Base-by-base conservation (phyloP, 2,113 vertebrate genomes). In the Tachysurus fulvidraco region DNA sequence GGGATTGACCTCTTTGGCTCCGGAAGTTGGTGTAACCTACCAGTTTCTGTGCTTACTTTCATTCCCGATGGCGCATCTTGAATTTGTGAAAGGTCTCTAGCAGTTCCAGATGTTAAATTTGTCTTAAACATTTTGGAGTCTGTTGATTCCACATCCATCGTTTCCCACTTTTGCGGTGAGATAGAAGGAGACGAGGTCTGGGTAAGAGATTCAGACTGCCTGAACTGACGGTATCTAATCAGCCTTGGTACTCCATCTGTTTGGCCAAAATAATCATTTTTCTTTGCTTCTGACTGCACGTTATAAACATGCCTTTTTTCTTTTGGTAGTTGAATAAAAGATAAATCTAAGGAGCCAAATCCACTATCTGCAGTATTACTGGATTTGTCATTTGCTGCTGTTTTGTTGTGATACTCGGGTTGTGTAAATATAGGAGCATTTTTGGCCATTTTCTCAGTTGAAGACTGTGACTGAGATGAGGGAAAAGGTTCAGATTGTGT, bases 161-260 rank as follows among this genome's bases (percentile, higher is more conserved):
- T 21, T 79, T 57, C 8, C 52, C 17, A 30, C 13, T 57, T 30
- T 30, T 30, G 52, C 1, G 28, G 11, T 59, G 54, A 79, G 46
- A 9, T 30, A 12, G 77, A 36, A 10, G 28, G 77, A 5, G 77
- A 36, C 54, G 21, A 11, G 19, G 13, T 78, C 25, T 55, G 77
- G n/a, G 25, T 17, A 57, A 69, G 25, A 30, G 81, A 64, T 41
- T 80, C 12, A 67, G 52, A 23, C 16, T 79, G 41, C 17, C 59
- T 67, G 11, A 83, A 83, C 1, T 55, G 41, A 78, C 19, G 11
- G 2, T 87, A 83, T 62, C 52, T 83, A 5, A 28, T 78, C 50
- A 86, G n/a, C 44, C 65, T 88, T 86, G 88, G 73, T 21, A 79
- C 5, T 3, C 77, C 50, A 64, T 83, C 80, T 79, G 21, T 83